Conservation (phyloP, 2,888 invertebrate species). For the Zygogramma bicolorata region DNA sequence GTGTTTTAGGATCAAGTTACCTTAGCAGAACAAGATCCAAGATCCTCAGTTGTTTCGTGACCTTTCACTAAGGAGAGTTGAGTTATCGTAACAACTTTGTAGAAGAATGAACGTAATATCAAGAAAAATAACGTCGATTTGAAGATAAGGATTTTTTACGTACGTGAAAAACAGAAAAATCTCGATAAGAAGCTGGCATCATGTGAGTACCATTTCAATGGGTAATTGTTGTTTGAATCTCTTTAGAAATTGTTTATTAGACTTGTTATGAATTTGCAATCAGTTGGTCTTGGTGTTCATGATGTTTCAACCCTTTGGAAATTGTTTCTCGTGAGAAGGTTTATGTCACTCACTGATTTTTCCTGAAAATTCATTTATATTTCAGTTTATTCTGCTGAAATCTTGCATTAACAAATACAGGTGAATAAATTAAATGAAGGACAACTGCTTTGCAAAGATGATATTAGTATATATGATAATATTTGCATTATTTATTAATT, state of each 20-base stretch:
- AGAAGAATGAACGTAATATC: neutral
- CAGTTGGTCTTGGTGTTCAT: neutral
- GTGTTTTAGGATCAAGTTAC: slow-evolving; percentile 61
- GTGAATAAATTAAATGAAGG: slow-evolving; percentile 43
- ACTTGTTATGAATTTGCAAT: neutral
- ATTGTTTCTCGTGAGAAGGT: neutral
- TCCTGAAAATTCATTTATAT: neutral
- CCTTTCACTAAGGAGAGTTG: slow-evolving; percentile 55
- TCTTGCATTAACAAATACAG: slow-evolving; percentile 25
- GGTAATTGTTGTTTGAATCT: neutral
- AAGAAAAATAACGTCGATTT: slow-evolving; percentile 2
- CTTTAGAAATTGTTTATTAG: neutral
- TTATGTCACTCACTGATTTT: neutral
- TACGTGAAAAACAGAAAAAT: neutral
- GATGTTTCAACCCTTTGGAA: neutral
- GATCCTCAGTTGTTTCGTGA: slow-evolving; percentile 62
- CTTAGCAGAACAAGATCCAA: slow-evolving; percentile 60
- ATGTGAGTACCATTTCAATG: neutral
- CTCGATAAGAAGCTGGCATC: neutral
- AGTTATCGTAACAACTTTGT: slow-evolving; percentile 33
- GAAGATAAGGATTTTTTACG: neutral
- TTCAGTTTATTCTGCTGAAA: neutral
- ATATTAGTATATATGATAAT: slow-evolving; percentile 32
- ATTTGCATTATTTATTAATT: slow-evolving; percentile 45
- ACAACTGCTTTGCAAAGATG: slow-evolving; percentile 43